phyloP scores from a whole-genome alignment of 2,113 vertebrate species.

The Rana temporaria region DNA sequence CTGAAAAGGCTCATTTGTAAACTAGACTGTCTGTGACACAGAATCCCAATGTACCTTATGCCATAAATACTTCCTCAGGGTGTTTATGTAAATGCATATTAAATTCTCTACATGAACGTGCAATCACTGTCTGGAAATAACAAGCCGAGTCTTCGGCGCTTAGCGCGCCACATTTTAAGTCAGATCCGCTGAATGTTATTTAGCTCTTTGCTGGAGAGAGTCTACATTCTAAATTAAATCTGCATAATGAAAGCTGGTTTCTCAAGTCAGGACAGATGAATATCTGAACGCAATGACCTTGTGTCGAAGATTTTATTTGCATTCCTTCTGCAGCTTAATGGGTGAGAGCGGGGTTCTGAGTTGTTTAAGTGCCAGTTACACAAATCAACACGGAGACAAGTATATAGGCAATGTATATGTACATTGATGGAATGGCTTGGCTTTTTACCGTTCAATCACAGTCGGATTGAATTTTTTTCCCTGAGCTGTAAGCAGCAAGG shows the following conservation, averaged over 20 bases:
- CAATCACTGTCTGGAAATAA: slow-evolving; percentile 49
- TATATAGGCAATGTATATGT: too few species aligned
- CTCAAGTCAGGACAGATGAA: slow-evolving; percentile 46
- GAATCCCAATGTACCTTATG: slow-evolving; percentile 49
- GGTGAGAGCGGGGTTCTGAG: slow-evolving; percentile 14
- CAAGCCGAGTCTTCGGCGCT: slow-evolving; percentile 26
- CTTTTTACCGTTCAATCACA: too few species aligned
- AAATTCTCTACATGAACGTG: slow-evolving; percentile 50
- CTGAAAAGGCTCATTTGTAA: slow-evolving; percentile 30
- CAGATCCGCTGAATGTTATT: slow-evolving; percentile 41
- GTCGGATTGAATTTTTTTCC: too few species aligned
- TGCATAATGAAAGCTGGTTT: slow-evolving; percentile 40
- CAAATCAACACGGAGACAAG: not conserved
- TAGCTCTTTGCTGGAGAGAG: slow-evolving; percentile 46
- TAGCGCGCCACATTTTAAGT: slow-evolving; percentile 48
- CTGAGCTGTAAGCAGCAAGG: too few species aligned
- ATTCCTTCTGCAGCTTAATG: slow-evolving; percentile 27
- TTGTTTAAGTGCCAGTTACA: slow-evolving; percentile 20
- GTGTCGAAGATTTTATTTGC: slow-evolving; percentile 29
- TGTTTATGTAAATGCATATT: slow-evolving; percentile 52
- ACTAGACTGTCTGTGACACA: slow-evolving; percentile 31
- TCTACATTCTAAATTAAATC: slow-evolving; percentile 55
- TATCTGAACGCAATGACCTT: slow-evolving; percentile 49
- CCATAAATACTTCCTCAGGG: slow-evolving; percentile 51
- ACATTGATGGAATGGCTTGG: too few species aligned